phyloP scores from a whole-genome alignment of 2,113 vertebrate species.

The Macquaria australasica region DNA sequence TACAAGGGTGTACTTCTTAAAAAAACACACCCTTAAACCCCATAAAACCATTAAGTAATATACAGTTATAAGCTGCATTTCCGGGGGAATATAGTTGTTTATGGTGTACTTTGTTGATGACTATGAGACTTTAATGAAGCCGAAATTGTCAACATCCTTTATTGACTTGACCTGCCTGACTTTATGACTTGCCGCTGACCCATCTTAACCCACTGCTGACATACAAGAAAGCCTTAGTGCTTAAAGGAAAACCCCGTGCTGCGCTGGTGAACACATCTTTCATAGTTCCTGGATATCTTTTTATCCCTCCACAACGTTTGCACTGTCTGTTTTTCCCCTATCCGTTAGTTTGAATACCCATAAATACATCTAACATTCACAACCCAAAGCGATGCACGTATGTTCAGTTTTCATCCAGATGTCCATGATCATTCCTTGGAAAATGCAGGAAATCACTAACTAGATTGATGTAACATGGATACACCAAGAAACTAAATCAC shows the following conservation, averaged over 20 bases:
- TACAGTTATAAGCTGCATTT: background rate
- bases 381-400: background rate
- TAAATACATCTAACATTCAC: too few species aligned
- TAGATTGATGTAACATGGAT: background rate
- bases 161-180: constrained; percentile 52
- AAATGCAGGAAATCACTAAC: background rate
- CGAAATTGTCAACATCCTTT: constrained; percentile 27
- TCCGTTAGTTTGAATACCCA: background rate
- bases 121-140: constrained; percentile 42
- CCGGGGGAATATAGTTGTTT: background rate
- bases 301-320: background rate
- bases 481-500: background rate
- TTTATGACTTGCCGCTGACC: constrained; percentile 45
- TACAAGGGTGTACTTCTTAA: background rate
- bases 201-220: constrained; percentile 23
- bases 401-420: background rate
- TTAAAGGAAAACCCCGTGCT: background rate
- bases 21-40: background rate
- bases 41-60: constrained; percentile 4
- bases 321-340: background rate
- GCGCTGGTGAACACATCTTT: background rate
- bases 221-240: background rate
- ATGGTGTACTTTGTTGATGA: background rate
- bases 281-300: background rate
- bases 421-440: background rate